Evolutionary conservation across 2,797 vertebrate species (phyloP).

Genomic region (Hozukius guyotensis): DNA sequence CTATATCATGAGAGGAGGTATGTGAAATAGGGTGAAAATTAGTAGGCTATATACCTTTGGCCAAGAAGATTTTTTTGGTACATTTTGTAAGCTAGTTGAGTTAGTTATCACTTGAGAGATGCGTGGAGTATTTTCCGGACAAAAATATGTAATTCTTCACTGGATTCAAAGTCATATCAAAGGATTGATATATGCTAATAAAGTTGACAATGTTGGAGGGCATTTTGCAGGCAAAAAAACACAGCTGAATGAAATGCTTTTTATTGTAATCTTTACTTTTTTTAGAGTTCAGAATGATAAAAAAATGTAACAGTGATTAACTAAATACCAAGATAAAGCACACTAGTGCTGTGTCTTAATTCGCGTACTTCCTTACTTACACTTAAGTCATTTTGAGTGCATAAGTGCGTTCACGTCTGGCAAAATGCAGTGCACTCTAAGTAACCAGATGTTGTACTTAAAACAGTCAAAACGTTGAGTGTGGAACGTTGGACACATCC

Average conservation of each 20-base stretch:
- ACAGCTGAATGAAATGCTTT: background rate
- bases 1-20: slow-evolving; percentile 58
- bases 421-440: too few species aligned
- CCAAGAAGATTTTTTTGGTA: background rate
- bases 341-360: background rate
- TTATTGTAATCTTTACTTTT: background rate
- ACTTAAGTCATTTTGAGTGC: too few species aligned
- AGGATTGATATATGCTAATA: background rate
- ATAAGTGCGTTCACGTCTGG: too few species aligned
- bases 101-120: background rate
- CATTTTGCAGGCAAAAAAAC: background rate
- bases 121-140: background rate
- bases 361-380: too few species aligned
- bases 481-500: too few species aligned
- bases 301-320: background rate
- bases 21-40: slow-evolving; percentile 25
- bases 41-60: background rate
- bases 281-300: background rate
- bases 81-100: background rate
- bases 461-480: too few species aligned
- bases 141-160: background rate
- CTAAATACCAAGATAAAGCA: background rate
- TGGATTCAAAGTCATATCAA: background rate
- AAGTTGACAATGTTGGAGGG: background rate
- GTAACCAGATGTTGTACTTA: too few species aligned